Base-by-base conservation (phyloP, 1,140 invertebrate species). In the Brachionus rubens region DNA sequence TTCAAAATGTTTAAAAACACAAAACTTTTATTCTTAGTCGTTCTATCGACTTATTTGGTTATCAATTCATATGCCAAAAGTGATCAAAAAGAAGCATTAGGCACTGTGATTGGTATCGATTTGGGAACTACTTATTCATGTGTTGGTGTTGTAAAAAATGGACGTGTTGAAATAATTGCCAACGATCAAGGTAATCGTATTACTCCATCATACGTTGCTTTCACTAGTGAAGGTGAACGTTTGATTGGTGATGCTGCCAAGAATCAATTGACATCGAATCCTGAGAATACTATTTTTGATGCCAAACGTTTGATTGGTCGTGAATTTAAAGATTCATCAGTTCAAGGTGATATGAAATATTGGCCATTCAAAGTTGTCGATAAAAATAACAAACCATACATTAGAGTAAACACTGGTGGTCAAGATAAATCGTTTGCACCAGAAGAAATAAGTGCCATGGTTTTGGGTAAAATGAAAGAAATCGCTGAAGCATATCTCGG, bases 361-460 rank as follows among this genome's bases (percentile, higher is more conserved):
- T 89, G 87, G 87, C 87, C 87, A 4, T 89, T 88, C 88, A 90
- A 90, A 76, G 93, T 97, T 4, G 86, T 91, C 21, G 90, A 93
- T 79, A 92, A 92, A 84, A 91, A 91, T 82, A 89, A 87, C 75
- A 94, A 94, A 81, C 93, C 93, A 1, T 89, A 93, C 78, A 91
- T 96, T 68, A 77, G 85, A 78, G 86, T 87, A 0, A 78, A 82
- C 14, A 84, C 85, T 76, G 62, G 88, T 89, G 92, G 80, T 90
- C 92, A 46, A 87, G 77, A 90, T 7, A 96, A 94, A 82, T 86
- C 91, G 6, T 98, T 98, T 83, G 91, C 94, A 4, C 93, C 96
- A 40, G 95, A 98, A 87, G 95, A 98, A 88, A 94, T 98, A 79
- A 96, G 93, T 54, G 94, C 95, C 76, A 98, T 98, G 95, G 93